Evolutionary conservation across 2,797 vertebrate species (phyloP).

Genomic region (Anniella stebbinsi): DNA sequence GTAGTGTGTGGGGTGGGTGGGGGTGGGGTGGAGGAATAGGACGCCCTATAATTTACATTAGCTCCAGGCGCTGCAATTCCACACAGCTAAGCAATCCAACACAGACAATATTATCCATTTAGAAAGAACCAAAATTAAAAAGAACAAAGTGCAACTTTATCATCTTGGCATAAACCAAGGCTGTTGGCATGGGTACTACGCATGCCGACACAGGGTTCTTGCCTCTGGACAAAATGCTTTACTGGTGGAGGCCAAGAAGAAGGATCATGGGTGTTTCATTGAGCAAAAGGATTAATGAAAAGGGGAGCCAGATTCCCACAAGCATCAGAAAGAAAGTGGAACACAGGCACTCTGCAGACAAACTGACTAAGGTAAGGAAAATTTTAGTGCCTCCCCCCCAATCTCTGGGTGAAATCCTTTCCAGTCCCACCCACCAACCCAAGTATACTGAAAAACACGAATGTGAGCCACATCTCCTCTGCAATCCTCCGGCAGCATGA

Average conservation of each 20-base stretch:
- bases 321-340: background rate
- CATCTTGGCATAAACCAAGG: slow-evolving; percentile 48
- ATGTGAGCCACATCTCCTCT: background rate
- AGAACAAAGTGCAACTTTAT: slow-evolving; percentile 66
- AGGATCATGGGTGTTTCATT: slow-evolving; percentile 49
- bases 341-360: background rate
- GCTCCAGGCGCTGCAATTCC: slow-evolving; percentile 23
- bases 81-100: slow-evolving; percentile 49
- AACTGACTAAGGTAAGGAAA: background rate
- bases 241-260: slow-evolving; percentile 9
- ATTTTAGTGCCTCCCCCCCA: rapidly evolving
- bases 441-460: background rate
- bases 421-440: background rate
- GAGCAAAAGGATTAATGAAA: slow-evolving; percentile 50
- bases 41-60: slow-evolving; percentile 28
- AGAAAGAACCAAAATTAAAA: slow-evolving; percentile 65
- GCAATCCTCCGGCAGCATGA: background rate
- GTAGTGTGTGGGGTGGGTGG: rapidly evolving
- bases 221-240: slow-evolving; percentile 66
- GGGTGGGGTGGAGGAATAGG: background rate
- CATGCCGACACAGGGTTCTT: slow-evolving; percentile 11
- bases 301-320: slow-evolving; percentile 51
- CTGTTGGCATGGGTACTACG: background rate
- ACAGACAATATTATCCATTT: slow-evolving; percentile 41
- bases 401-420: background rate